phyloP scores from a whole-genome alignment of 1,140 invertebrate species.

The Macrobrachium nipponense region DNA sequence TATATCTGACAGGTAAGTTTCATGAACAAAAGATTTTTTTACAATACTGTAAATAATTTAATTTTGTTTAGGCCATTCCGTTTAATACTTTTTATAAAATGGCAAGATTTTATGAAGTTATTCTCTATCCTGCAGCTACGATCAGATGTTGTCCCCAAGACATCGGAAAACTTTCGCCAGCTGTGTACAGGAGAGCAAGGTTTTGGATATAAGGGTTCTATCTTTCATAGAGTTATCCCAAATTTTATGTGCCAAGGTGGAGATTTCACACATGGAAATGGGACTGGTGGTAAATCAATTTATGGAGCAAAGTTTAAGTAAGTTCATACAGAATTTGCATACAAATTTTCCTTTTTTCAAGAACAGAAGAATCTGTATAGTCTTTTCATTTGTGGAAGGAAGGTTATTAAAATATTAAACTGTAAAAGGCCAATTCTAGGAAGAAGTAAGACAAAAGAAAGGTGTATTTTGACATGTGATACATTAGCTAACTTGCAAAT shows the following conservation, averaged over 20 bases:
- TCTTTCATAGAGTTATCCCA: constrained; percentile 96
- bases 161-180: constrained; percentile 71
- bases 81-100: too few relatives aligned
- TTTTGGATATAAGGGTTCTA: constrained; percentile 92
- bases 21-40: too few relatives aligned
- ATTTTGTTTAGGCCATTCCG: too few relatives aligned
- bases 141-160: constrained; percentile 70
- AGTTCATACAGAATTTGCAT: neutral
- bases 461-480: too few relatives aligned
- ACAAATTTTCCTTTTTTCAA: too few relatives aligned
- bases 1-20: too few relatives aligned
- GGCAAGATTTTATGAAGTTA: too few relatives aligned
- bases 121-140: constrained; percentile 67
- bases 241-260: constrained; percentile 98
- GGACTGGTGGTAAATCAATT: constrained; percentile 77
- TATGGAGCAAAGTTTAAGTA: constrained; percentile 86
- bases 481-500: too few relatives aligned
- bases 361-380: neutral
- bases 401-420: neutral
- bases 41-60: too few relatives aligned
- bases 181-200: constrained; percentile 84
- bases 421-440: too few relatives aligned
- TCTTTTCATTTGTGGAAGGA: neutral
- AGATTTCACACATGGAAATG: constrained; percentile 76
- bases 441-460: too few relatives aligned